Percentiles rank a stretch among this genome's conserved stretches.
Conservation (phyloP, 2,797 vertebrate species). For the Lycodopsis pacificus region DNA sequence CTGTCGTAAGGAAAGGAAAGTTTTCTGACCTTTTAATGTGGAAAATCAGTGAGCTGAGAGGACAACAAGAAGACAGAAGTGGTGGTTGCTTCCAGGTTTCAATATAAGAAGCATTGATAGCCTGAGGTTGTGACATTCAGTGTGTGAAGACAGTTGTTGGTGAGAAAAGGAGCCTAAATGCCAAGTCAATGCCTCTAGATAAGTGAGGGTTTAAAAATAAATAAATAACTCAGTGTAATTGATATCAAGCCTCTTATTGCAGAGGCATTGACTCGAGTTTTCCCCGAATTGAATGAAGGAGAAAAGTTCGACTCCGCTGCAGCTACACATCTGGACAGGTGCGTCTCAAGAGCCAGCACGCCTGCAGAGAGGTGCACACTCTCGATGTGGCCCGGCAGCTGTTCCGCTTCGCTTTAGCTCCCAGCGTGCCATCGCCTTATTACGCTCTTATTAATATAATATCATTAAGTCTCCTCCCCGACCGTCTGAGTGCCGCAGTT, state of each 20-base stretch:
- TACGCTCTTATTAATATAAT: conserved; percentile 78
- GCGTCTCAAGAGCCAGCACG: conserved; percentile 50
- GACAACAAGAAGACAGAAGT: too few relatives aligned
- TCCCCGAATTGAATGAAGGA: conserved; percentile 24
- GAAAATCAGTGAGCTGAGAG: too few relatives aligned
- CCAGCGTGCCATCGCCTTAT: conserved; percentile 65
- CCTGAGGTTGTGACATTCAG: background rate
- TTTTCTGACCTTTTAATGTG: background rate
- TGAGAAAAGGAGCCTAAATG: background rate
- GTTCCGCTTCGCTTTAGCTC: conserved; percentile 58
- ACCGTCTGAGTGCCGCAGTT: conserved; percentile 64
- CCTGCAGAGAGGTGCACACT: conserved; percentile 57
- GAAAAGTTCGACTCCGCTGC: conserved; percentile 40
- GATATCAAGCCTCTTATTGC: background rate
- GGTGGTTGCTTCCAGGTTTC: too few relatives aligned
- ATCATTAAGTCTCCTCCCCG: conserved; percentile 70
- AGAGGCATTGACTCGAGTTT: background rate
- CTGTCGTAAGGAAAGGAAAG: too few relatives aligned
- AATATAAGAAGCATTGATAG: background rate
- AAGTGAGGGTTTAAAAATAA: background rate
- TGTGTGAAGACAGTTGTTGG: background rate
- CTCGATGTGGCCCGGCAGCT: conserved; percentile 75
- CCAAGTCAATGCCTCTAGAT: background rate
- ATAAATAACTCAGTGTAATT: background rate
- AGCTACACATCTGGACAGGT: conserved; percentile 62